Evolutionary conservation across 2,113 vertebrate genomes (phyloP).

Genomic region (Copsychus sechellarum): DNA sequence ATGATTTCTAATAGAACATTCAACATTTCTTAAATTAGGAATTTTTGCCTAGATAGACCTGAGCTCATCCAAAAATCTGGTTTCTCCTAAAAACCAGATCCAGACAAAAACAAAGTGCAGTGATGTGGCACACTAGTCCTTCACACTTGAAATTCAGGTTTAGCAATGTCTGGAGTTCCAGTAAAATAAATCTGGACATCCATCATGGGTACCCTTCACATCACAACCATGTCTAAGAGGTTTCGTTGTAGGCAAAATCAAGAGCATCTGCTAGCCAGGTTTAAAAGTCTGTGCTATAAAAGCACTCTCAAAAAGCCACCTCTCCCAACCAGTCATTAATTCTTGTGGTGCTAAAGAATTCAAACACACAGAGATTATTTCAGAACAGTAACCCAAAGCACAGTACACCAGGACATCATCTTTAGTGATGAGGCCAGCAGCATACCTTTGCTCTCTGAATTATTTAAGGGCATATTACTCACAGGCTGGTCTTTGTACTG

Average conservation of each 20-base stretch:
- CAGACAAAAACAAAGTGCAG: neutral
- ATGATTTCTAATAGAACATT: neutral
- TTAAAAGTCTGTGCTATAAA: neutral
- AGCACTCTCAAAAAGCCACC: neutral
- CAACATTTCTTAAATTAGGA: neutral
- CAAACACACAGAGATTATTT: neutral
- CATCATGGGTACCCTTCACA: neutral
- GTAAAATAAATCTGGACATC: neutral
- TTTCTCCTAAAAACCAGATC: neutral
- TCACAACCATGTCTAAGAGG: neutral
- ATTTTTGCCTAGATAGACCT: neutral
- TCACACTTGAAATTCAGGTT: neutral
- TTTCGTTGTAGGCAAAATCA: neutral
- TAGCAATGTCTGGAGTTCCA: neutral
- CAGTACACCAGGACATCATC: neutral
- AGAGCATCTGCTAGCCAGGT: neutral
- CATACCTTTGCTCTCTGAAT: neutral
- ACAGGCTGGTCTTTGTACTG: neutral
- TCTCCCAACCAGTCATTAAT: neutral
- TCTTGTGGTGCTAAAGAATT: neutral
- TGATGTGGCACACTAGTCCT: neutral
- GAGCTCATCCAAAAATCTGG: neutral
- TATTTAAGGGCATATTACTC: neutral
- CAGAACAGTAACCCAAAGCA: neutral
- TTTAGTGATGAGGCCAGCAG: neutral